phyloP scores from a whole-genome alignment of 2,113 vertebrate species.

The Nerophis ophidion region DNA sequence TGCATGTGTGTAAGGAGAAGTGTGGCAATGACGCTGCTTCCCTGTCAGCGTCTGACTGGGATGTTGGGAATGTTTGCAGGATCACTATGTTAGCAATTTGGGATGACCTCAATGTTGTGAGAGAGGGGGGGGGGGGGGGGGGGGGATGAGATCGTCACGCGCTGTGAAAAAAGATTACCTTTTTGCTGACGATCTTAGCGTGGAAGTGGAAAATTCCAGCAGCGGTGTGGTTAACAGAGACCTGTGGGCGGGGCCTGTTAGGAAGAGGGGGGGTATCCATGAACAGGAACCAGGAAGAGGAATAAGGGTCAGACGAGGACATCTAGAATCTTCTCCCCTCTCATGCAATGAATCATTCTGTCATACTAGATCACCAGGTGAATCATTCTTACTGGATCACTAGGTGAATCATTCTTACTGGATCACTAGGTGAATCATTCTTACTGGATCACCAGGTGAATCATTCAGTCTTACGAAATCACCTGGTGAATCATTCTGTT shows the following conservation, averaged over 20 bases:
- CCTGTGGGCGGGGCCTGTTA: slow-evolving; percentile 55
- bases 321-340: slow-evolving; percentile 44
- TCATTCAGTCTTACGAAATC: too few species aligned
- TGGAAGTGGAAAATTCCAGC: slow-evolving; percentile 73
- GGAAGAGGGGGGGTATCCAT: slow-evolving; percentile 62
- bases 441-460: too few species aligned
- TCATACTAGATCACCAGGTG: too few species aligned
- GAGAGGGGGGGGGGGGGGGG: slow-evolving; percentile 36
- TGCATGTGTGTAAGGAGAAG: slow-evolving; percentile 8
- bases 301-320: slow-evolving; percentile 1
- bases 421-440: too few species aligned
- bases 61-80: slow-evolving; percentile 65
- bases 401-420: too few species aligned
- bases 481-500: too few species aligned
- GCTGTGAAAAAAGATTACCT: slow-evolving; percentile 48
- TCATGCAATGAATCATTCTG: neutral
- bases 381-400: too few species aligned
- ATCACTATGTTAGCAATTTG: slow-evolving; percentile 67
- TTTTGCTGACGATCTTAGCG: slow-evolving; percentile 49
- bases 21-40: slow-evolving; percentile 37
- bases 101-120: slow-evolving; percentile 68
- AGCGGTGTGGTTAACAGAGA: slow-evolving; percentile 52
- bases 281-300: slow-evolving; percentile 30
- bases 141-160: neutral
- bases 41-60: slow-evolving; percentile 57